Base-by-base conservation (phyloP, 2,113 vertebrate species). In the Atrichornis clamosus region DNA sequence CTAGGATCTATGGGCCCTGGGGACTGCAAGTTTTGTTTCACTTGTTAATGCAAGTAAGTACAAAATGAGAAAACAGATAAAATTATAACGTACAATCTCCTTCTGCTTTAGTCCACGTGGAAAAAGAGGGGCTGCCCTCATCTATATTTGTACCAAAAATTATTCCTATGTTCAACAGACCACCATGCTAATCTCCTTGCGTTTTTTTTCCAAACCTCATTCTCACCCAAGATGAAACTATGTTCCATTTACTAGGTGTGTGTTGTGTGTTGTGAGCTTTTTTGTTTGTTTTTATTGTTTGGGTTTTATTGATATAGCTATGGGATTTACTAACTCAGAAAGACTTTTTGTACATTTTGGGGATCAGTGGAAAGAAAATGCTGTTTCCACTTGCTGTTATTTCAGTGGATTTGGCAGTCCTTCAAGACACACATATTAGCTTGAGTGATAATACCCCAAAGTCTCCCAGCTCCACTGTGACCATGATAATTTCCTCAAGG, bases 351-450 rank as follows among this genome's bases (percentile, higher is more conserved):
- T 94, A 78, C 56, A 2, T 94, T 94, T 87, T 89, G 81, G 41
- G 56, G 78, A 95, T 91, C 89, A 83, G 69, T 46, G 65, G 62
- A 69, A 94, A 94, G 73, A 49, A 87, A 94, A 94, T 62, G n/a
- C 53, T 65, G 24, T 95, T 96, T 96, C 89, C 44, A 35, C 53
- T 91, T 84, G 58, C n/a, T 92, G 81, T 69, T 94, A 49, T 94
- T 96, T 87, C 81, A 85, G 65, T 96, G 87, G 89, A 96, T 97
- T 96, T 94, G 78, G 49, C 32, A 42, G 49, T 58, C 64, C 65
- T 94, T 91, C 84, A 82, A 91, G 81, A 92, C 72, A 82, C 33
- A 68, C 52, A 8, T 72, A 23, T 75, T 92, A 91, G 47, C 47
- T 84, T 81, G 47, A 56, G 35, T 81, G 84, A 60, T 82, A 87